phyloP scores from a whole-genome alignment of 2,113 vertebrate species.

The Spizaetus ornatus region DNA sequence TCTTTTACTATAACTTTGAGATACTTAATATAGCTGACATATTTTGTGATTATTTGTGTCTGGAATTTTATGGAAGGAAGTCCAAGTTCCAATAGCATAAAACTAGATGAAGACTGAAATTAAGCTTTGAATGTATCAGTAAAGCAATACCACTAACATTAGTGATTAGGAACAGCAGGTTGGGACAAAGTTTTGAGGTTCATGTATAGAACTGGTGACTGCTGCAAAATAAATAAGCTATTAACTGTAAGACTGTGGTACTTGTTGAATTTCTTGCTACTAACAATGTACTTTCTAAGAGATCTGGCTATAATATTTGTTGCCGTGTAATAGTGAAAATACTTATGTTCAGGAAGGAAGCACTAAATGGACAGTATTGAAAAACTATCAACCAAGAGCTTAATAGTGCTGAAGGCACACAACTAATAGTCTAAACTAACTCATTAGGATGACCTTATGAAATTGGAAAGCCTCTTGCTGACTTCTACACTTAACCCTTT shows the following conservation, averaged over 20 bases:
- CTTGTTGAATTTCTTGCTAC: neutral
- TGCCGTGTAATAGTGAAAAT: neutral
- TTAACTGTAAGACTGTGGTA: neutral
- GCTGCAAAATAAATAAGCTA: neutral
- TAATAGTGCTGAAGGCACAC: neutral
- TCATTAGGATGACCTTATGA: neutral
- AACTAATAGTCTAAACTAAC: neutral
- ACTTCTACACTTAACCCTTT: neutral
- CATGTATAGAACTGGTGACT: rapidly evolving
- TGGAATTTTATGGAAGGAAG: neutral
- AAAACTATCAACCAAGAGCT: neutral
- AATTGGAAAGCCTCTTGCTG: neutral
- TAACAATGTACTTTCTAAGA: neutral
- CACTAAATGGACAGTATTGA: neutral
- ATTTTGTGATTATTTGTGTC: neutral
- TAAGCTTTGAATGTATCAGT: neutral
- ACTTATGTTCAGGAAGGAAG: neutral
- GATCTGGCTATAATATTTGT: neutral
- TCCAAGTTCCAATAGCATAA: neutral
- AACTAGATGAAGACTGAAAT: neutral
- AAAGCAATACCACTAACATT: neutral
- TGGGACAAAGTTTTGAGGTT: neutral
- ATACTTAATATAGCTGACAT: neutral
- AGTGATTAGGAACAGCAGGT: neutral
- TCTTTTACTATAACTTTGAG: neutral